phyloP scores from a whole-genome alignment of 2,888 invertebrate species.

The Harpalus rubripes region DNA sequence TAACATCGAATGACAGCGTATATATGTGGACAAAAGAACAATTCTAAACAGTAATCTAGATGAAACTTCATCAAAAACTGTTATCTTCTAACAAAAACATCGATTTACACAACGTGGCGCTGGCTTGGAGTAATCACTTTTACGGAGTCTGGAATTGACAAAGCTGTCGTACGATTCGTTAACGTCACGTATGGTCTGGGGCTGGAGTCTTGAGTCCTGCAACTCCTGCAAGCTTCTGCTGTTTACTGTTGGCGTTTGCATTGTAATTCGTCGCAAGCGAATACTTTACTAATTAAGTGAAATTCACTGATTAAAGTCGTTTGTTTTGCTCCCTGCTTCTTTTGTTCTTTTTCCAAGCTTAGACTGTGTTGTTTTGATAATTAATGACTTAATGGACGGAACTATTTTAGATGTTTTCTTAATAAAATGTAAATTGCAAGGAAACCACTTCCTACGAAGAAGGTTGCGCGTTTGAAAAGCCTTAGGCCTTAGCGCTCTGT shows the following conservation, averaged over 20 bases:
- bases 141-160: background rate
- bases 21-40: slow-evolving; percentile 16
- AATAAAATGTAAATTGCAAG: slow-evolving; percentile 43
- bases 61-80: slow-evolving; percentile 28
- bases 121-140: background rate
- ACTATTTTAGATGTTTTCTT: slow-evolving; percentile 36
- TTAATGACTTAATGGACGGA: slow-evolving; percentile 39
- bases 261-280: slow-evolving; percentile 52
- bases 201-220: slow-evolving; percentile 7
- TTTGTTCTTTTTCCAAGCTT: slow-evolving; percentile 29
- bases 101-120: background rate
- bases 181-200: slow-evolving; percentile 19
- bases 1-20: background rate
- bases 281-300: slow-evolving; percentile 58
- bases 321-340: slow-evolving; percentile 35
- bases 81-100: slow-evolving; percentile 16
- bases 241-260: slow-evolving; percentile 44
- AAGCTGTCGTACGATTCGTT: slow-evolving; percentile 11
- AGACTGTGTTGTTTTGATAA: slow-evolving; percentile 47
- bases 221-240: background rate
- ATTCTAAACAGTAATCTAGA: slow-evolving; percentile 2
- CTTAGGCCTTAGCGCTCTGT: background rate
- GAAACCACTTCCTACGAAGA: background rate
- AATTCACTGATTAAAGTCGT: slow-evolving; percentile 55
- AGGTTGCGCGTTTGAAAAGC: background rate